Conservation (phyloP, 2,113 vertebrate species). For the Oplegnathus fasciatus region DNA sequence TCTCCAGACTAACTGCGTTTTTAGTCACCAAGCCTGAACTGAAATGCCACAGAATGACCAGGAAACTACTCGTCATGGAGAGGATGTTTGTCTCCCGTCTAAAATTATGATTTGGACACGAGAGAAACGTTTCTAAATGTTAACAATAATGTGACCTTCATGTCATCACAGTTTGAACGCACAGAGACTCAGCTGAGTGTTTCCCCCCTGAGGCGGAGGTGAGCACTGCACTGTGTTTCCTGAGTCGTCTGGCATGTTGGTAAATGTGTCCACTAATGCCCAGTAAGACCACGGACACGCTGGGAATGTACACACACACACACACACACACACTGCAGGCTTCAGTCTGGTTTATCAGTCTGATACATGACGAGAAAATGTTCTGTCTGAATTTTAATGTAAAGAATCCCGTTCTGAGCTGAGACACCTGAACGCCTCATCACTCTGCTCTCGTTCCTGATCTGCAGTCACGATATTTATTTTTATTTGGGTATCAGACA, state of each 20-base stretch:
- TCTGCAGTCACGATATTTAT: neutral
- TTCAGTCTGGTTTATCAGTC: neutral
- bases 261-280: constrained; percentile 68
- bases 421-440: constrained; percentile 20
- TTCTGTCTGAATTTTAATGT: neutral
- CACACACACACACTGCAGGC: constrained; percentile 7
- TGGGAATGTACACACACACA: constrained; percentile 48
- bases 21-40: neutral
- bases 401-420: neutral
- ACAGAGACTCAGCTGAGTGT: neutral
- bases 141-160: neutral
- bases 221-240: constrained; percentile 24
- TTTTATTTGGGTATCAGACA: neutral
- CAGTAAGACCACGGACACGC: constrained; percentile 62
- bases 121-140: neutral
- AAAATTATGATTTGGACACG: neutral
- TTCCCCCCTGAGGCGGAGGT: constrained; percentile 18
- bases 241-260: constrained; percentile 57
- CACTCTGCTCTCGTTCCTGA: neutral
- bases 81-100: neutral
- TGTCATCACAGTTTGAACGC: neutral
- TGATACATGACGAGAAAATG: neutral
- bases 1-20: neutral
- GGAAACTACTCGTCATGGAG: too few relatives aligned
- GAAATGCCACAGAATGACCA: too few relatives aligned